Conservation (phyloP, 1,140 invertebrate species). For the Drosophila kepulauana region DNA sequence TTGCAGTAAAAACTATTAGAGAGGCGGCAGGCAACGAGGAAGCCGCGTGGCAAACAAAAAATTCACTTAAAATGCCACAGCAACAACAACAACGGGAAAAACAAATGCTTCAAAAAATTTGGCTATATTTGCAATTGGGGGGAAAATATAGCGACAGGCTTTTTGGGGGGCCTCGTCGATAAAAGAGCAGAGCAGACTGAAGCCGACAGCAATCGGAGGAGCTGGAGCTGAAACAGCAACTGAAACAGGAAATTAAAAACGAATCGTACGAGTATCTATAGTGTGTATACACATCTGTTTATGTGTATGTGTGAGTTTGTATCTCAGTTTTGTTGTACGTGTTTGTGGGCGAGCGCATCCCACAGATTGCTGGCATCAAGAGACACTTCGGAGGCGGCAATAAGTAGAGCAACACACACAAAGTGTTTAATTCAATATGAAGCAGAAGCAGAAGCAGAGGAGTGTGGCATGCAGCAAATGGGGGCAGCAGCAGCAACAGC, state of each 20-base stretch:
- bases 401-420: conserved; percentile 56
- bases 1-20: conserved; percentile 70
- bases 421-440: conserved; percentile 77
- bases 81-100: conserved; percentile 21
- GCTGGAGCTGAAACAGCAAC: conserved; percentile 13
- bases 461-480: conserved; percentile 13
- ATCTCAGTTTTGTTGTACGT: background rate
- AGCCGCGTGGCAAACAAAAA: conserved; percentile 43
- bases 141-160: conserved; percentile 37
- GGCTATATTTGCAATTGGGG: conserved; percentile 62
- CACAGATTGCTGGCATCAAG: conserved; percentile 32
- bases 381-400: conserved; percentile 40
- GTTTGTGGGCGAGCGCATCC: background rate
- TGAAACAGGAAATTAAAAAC: conserved; percentile 77
- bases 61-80: conserved; percentile 57
- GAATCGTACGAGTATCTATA: conserved; percentile 53
- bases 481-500: conserved; percentile 18
- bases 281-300: background rate
- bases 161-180: conserved; percentile 13
- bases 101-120: conserved; percentile 41
- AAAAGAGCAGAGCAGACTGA: conserved; percentile 36
- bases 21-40: conserved; percentile 17
- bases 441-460: conserved; percentile 13
- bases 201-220: conserved; percentile 35
- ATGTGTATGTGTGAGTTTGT: conserved; percentile 18